Evolutionary conservation across 2,888 invertebrate species (phyloP), one percentile per base, ranked within the genome.

Genomic region (Argyresthia albistria): DNA sequence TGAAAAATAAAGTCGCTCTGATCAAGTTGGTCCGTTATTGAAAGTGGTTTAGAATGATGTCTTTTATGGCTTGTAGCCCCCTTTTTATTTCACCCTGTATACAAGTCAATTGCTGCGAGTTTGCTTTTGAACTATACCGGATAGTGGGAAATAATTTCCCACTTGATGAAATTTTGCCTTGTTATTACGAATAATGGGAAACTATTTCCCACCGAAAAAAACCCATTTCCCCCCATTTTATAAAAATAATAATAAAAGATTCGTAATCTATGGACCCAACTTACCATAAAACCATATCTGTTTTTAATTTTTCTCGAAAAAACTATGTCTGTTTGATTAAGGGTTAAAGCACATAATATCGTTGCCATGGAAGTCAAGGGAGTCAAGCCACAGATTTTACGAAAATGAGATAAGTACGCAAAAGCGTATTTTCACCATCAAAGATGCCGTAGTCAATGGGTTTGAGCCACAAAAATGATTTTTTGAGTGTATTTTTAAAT

Each of bases 131-230:
- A 25, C 47, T 35, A n/a, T 47, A 47, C 25, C 47, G 47, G 47
- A 35, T 16, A 49, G 8, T 37, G 49, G 50, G 50, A 50, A 50
- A 50, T 39, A 43, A 43, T 50, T 50, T 50, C 50, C 42, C 50
- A 50, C 43, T 50, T 39, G 36, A 49, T 39, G 14, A 49, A 15
- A 36, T 37, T 37, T 36, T 49, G 49, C 36, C 37, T 15, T 39
- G 46, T 37, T 15, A 35, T 39, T 15, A 49, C 39, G 49, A 15
- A 49, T 49, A 49, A 15, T 37, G 37, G 49, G 49, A 49, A 49
- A 49, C 37, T 37, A 49, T 49, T 49, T 49, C 49, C 49, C 49
- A 49, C 49, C 36, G 39, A 35, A 49, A 49, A 46, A 46, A 46
- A 15, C 7, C 43, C 43, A n/a, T 43, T 43, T 43, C 43, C 43